Evolutionary conservation across 2,113 vertebrate genomes (phyloP), one percentile per base, ranked within the genome.

Genomic region (Catharus bicknelli): DNA sequence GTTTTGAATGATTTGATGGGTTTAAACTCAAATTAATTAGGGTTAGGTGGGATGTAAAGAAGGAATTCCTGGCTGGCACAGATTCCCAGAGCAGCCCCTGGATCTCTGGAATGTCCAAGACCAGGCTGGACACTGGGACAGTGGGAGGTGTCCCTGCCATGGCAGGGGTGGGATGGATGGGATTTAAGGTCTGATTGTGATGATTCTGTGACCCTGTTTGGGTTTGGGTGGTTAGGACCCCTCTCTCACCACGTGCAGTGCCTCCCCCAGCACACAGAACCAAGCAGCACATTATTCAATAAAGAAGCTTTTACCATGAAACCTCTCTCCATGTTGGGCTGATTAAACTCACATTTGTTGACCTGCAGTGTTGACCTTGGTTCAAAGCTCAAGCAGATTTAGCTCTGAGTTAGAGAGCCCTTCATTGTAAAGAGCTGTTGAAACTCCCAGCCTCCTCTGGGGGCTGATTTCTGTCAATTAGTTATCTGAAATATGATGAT

Each of bases 401-500:
- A 80, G 63, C 59, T 93, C 59, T 0, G 0, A 87, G 84, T 88
- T 73, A 77, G 77, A 95, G 90, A 85, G 74, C 67, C 51, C 75
- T 96, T 94, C 85, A 80, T 26, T 48, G 47, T 55, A 93, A 94
- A 94, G 85, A 83, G 96, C 91, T 94, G 75, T 92, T 95, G 89
- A 91, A 85, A 50, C 69, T 83, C 83, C 51, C 34, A 45, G 55
- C 38, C 79, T 90, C 68, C 91, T 83, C 67, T 80, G 74, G 89
- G 84, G 59, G 59, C 67, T 83, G 91, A 92, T 89, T 94, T 94
- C 78, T 94, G 82, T 75, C 93, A 90, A 77, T 95, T 89, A 85
- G 47, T 78, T 85, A 42, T n/a, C 58, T 68, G 92, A 63, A 87
- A 92, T 54, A 89, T 26, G 77, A 69, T 88, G 93, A 95, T 95